Evolutionary conservation across 2,113 vertebrate species (phyloP), one percentile per base, ranked within the genome.

Genomic region (Tachuris rubrigastra): DNA sequence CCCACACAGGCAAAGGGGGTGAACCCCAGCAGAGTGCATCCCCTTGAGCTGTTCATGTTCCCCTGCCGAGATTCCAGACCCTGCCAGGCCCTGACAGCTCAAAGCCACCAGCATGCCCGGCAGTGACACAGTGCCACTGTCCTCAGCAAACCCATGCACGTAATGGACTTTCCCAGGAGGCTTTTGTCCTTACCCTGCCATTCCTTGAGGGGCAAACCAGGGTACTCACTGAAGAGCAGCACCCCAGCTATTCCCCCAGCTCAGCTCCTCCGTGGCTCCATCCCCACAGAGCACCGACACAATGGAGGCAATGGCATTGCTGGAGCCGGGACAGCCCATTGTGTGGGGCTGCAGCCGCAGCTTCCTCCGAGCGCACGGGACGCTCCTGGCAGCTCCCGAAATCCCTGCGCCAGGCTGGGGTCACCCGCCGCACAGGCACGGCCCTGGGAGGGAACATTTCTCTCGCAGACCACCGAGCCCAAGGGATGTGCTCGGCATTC

Each of bases 241-340:
- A 25, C 27, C 49, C n/a, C 13, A 1, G 41, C 35, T 46, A 6
- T 1, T 17, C 18, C 59, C 73, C 44, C 2, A n/a, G 0, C 67
- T 81, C 4, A 2, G 65, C 72, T 66, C 37, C 69, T 74, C 65
- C 3, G 2, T 6, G 2, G 73, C 72, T 84, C 84, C 9, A 3
- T 90, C 63, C 84, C 80, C 5, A 1, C 0, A 5, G 56, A 62
- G 89, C 13, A 19, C 87, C n/a, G 87, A 77, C 80, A 94, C 89
- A 93, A 85, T 59, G 56, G 84, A 89, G 68, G 56, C n/a, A 6
- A 30, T 0, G 35, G 80, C 3, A 20, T 67, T 5, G 41, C 87
- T 94, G 93, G 95, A 96, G 90, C 77, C 0, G 52, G 77, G 76
- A 91, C 95, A 89, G 87, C 69, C 42, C 78, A 87, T 96, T 91